Evolutionary conservation across 2,797 vertebrate species (phyloP).

Genomic region (Euthynnus affinis): DNA sequence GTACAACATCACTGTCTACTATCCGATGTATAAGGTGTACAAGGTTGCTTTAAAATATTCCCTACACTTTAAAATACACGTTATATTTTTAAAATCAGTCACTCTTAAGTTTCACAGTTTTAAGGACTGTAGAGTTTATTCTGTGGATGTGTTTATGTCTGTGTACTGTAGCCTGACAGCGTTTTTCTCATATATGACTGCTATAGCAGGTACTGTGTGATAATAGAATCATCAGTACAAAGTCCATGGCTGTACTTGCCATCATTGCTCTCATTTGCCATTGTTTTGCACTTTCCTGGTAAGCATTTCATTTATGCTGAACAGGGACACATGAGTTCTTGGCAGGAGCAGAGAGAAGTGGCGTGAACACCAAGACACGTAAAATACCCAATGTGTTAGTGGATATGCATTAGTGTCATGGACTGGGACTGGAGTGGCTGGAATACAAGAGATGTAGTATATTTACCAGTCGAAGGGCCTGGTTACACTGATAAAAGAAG

Average conservation of each 20-base stretch:
- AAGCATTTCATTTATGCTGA: background rate
- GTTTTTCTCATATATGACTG: conserved; percentile 8
- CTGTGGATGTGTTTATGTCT: conserved; percentile 8
- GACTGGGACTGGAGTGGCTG: conserved; percentile 7
- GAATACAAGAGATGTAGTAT: background rate
- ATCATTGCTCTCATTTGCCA: background rate
- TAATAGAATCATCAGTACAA: conserved; percentile 4
- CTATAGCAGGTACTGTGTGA: background rate
- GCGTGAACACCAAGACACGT: conserved; percentile 3
- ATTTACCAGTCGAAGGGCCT: background rate
- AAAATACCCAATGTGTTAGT: background rate
- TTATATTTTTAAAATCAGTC: background rate
- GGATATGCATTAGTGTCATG: background rate
- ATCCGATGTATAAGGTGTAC: background rate
- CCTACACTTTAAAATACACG: conserved; percentile 33
- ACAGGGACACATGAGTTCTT: background rate
- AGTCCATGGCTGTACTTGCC: background rate
- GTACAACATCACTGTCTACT: conserved; percentile 1
- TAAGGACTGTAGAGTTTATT: conserved; percentile 10
- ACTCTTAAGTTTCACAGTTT: conserved; percentile 36
- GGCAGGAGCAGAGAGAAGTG: background rate
- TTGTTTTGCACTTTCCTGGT: background rate
- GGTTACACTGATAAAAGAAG: background rate
- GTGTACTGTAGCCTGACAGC: background rate
- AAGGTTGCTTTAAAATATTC: conserved; percentile 24